phyloP scores from a whole-genome alignment of 2,797 vertebrate species.

The Eulemur mongoz region DNA sequence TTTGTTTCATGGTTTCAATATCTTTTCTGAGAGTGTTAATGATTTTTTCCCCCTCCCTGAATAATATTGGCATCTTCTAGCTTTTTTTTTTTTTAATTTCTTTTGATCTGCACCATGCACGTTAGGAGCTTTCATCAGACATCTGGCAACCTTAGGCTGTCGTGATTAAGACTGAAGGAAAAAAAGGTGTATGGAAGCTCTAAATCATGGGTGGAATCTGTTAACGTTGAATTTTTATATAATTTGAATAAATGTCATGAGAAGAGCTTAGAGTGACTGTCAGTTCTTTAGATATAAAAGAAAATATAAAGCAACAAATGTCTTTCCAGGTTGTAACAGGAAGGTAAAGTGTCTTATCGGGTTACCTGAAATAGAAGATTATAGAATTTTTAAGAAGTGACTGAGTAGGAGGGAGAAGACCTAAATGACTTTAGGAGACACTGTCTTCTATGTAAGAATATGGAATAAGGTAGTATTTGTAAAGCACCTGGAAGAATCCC shows the following conservation, averaged over 20 bases:
- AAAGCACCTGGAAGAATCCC: no score
- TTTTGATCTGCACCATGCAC: not conserved
- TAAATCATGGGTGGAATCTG: not conserved
- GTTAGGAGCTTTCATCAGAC: not conserved
- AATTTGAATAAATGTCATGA: slow-evolving; percentile 28
- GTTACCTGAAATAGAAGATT: not conserved
- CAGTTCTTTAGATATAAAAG: slow-evolving; percentile 27
- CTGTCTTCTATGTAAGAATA: not conserved
- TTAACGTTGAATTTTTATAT: not conserved
- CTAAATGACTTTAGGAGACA: not conserved
- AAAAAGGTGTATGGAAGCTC: not conserved
- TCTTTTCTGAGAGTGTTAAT: not conserved
- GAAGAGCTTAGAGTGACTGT: not conserved
- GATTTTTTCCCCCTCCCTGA: not conserved
- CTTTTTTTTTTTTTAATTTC: not conserved
- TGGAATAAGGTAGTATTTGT: no score
- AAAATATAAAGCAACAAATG: not conserved
- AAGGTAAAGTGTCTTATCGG: not conserved
- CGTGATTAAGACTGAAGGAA: not conserved
- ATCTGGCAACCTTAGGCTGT: not conserved
- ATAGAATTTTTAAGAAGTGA: not conserved
- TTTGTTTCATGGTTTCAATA: not conserved
- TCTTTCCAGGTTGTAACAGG: not conserved
- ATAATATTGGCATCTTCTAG: not conserved
- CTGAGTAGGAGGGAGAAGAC: not conserved